Evolutionary conservation across 2,888 invertebrate genomes (phyloP).

Genomic region (Drosophila anomelani): DNA sequence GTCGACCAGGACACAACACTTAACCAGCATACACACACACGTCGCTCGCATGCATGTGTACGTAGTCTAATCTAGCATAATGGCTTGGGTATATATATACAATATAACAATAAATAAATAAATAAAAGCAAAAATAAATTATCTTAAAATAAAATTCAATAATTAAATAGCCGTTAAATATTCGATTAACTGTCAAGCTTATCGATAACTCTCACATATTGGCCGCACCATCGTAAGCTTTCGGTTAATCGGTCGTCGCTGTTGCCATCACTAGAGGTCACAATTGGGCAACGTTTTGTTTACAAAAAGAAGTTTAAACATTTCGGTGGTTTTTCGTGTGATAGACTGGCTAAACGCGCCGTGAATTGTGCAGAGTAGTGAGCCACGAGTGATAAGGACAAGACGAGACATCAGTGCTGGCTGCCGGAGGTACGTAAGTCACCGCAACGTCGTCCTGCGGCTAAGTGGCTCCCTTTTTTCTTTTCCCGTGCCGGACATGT

Average conservation of each 20-base stretch:
- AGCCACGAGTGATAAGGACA: background rate
- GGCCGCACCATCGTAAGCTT: constrained; percentile 4
- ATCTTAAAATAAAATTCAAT: background rate
- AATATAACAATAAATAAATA: constrained; percentile 25
- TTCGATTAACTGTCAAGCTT: background rate
- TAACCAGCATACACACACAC: constrained; percentile 41
- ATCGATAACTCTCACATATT: background rate
- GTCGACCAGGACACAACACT: constrained; percentile 26
- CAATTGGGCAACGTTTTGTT: constrained; percentile 58
- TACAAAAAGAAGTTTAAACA: constrained; percentile 39
- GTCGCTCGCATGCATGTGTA: constrained; percentile 34
- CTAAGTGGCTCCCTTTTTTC: background rate
- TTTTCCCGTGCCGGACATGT: constrained; percentile 37
- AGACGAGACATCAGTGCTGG: background rate
- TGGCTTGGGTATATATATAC: constrained; percentile 47
- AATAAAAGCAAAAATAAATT: constrained; percentile 18
- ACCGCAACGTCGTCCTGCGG: background rate
- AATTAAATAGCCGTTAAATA: background rate
- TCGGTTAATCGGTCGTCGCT: constrained; percentile 7
- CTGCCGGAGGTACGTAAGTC: constrained; percentile 9
- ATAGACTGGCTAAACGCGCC: constrained; percentile 13
- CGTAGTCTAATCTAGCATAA: constrained; percentile 49
- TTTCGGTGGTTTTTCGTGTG: constrained; percentile 36
- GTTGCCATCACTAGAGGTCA: constrained; percentile 59
- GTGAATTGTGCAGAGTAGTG: constrained; percentile 29